These are phyloP conservation scores for Phalacrocorax aristotelis DNA, from an alignment of 2,113 vertebrate species.

Conservation along the genomic window DNA sequence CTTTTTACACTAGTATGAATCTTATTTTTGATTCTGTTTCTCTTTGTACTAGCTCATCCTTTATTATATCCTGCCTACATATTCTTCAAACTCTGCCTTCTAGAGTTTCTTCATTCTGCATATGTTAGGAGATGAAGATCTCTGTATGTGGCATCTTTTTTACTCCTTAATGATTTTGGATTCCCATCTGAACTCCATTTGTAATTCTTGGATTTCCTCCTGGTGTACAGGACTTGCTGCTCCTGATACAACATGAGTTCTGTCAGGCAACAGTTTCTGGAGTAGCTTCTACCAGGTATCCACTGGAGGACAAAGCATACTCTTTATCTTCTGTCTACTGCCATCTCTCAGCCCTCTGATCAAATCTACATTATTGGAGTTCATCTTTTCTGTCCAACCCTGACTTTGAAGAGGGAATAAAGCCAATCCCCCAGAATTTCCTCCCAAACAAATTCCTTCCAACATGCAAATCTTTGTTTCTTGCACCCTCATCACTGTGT, in stretches of 20 bases:
- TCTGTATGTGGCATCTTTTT: background rate
- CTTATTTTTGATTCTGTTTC: background rate
- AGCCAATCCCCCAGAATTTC: background rate
- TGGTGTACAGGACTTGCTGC: background rate
- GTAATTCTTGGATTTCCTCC: background rate
- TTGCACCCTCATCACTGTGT: background rate
- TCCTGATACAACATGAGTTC: background rate
- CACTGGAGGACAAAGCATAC: background rate
- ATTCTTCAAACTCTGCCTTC: background rate
- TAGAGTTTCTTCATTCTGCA: background rate
- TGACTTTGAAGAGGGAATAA: background rate
- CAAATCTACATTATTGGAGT: background rate
- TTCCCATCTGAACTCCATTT: background rate
- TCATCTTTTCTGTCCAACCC: background rate
- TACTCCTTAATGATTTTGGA: background rate
- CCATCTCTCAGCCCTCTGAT: background rate
- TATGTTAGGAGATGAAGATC: background rate
- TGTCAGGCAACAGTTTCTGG: background rate
- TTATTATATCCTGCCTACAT: background rate
- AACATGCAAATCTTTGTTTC: background rate
- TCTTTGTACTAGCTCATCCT: background rate
- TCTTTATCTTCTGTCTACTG: background rate
- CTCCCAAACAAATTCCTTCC: background rate
- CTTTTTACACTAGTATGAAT: background rate
- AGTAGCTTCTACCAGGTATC: background rate